These are phyloP conservation scores for Stomatorhinus ivindoensis DNA, from an alignment of 2,113 vertebrate species.

Conservation along the genomic window DNA sequence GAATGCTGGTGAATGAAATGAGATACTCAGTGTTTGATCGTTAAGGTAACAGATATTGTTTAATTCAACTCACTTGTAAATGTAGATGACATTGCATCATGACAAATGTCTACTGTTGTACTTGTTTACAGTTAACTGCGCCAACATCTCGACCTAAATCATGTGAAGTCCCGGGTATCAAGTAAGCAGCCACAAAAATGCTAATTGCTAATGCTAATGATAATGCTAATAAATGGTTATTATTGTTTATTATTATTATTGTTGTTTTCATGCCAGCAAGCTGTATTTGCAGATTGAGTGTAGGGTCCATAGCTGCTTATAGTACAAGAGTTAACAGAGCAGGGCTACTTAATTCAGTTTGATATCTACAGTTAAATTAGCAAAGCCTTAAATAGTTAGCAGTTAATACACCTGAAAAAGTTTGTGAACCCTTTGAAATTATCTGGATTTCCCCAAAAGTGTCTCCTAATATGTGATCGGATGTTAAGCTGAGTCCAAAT, in stretches of 20 bases:
- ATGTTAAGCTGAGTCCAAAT: neutral
- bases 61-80: neutral
- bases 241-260: neutral
- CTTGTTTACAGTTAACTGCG: conserved; percentile 44
- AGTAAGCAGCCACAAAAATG: conserved; percentile 50
- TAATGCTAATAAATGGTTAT: neutral
- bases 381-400: neutral
- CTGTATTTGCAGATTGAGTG: neutral
- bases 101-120: neutral
- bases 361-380: neutral
- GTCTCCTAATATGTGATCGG: neutral
- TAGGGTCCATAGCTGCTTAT: neutral
- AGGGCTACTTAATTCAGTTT: neutral
- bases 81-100: neutral
- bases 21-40: neutral
- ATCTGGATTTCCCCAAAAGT: neutral
- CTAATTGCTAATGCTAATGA: no score
- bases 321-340: neutral
- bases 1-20: neutral
- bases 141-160: conserved; percentile 64
- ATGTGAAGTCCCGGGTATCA: conserved; percentile 67
- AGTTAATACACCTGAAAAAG: neutral
- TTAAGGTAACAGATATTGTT: neutral
- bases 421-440: neutral
- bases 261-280: neutral